A percentile compares a stretch with the other conserved stretches of the same genome.
These are phyloP conservation scores for Lichenostomus cassidix DNA, from an alignment of 2,113 vertebrate genomes.

Conservation along the genomic window DNA sequence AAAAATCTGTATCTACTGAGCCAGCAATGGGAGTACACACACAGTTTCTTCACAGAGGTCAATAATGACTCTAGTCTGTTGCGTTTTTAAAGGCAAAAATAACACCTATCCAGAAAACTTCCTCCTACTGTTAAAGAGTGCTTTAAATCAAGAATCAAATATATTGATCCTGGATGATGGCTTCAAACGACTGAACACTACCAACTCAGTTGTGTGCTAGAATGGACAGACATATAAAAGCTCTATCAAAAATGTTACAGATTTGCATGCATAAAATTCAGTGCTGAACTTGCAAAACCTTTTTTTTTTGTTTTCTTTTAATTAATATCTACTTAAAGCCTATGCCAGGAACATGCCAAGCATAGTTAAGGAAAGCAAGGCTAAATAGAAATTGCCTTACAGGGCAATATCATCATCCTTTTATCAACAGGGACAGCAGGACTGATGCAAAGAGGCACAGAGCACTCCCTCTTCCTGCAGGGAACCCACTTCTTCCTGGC, in stretches of 20 bases:
- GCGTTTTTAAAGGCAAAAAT: neutral
- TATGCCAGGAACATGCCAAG: neutral
- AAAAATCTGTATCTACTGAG: neutral
- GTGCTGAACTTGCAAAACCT: neutral
- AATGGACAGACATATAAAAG: neutral
- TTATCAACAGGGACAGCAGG: rapidly evolving
- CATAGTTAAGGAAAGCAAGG: neutral
- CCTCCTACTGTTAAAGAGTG: neutral
- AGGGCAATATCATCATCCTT: neutral
- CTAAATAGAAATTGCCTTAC: neutral
- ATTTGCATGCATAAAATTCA: neutral
- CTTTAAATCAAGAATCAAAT: constrained; percentile 5
- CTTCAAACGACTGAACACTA: neutral
- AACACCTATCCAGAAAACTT: neutral
- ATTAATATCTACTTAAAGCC: neutral
- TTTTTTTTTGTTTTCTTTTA: neutral
- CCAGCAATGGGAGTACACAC: neutral
- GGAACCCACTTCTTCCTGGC: neutral
- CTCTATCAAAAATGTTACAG: neutral
- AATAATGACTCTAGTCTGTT: neutral
- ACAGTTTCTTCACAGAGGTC: neutral
- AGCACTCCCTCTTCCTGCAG: neutral
- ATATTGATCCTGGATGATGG: neutral
- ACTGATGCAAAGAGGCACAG: neutral
- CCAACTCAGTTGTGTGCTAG: neutral